Percentiles rank a stretch among this genome's conserved stretches.
Conservation (phyloP, 2,113 vertebrate genomes). For the Benitochromis conjunctus region DNA sequence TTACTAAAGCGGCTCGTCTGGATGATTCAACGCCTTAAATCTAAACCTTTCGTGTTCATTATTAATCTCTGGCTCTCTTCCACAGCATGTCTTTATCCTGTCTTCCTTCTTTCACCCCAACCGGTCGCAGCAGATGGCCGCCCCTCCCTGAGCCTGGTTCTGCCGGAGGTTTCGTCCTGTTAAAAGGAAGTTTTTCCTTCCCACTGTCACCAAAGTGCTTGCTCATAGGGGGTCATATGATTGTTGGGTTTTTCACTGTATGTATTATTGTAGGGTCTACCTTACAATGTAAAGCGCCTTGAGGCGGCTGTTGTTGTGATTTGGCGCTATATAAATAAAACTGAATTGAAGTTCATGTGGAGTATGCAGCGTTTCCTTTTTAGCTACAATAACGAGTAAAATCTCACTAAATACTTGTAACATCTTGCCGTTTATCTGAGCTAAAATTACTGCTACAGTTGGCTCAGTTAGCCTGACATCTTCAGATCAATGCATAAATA, state of each 20-base stretch:
- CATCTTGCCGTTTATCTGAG: not conserved
- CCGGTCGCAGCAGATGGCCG: no score
- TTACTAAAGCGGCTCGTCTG: not conserved
- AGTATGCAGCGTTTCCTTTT: not conserved
- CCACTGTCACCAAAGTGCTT: no score
- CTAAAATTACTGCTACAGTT: accelerated
- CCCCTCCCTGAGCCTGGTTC: not conserved
- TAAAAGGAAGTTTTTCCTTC: no score
- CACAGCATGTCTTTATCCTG: no score
- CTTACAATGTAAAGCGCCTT: no score
- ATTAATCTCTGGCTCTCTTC: not conserved
- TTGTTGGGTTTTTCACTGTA: no score
- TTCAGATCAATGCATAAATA: not conserved
- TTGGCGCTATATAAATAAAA: not conserved
- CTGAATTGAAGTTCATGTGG: no score
- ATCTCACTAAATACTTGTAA: not conserved
- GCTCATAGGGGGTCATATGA: no score
- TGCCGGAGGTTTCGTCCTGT: accelerated
- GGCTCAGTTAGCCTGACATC: not conserved
- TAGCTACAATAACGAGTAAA: not conserved
- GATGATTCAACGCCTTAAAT: not conserved
- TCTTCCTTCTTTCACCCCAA: no score
- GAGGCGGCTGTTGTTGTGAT: no score
- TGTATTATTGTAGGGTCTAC: no score
- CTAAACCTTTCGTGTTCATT: not conserved